A percentile compares a stretch with the other conserved stretches of the same genome.
phyloP scores from a whole-genome alignment of 2,113 vertebrate species.

The Mirza zaza region DNA sequence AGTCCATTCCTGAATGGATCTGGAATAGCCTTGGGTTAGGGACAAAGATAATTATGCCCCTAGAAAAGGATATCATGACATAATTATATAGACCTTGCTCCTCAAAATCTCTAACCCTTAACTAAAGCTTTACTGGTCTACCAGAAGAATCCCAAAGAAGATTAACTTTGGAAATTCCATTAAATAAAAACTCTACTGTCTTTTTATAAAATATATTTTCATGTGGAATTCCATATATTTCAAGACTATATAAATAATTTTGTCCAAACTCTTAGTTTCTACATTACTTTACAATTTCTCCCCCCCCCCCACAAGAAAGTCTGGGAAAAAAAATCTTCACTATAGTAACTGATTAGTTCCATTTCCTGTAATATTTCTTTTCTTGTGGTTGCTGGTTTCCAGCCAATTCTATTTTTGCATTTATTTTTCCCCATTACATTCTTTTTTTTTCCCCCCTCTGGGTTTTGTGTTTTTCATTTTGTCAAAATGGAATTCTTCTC shows the following conservation, averaged over 20 bases:
- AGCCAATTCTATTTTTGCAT: slow-evolving; percentile 84
- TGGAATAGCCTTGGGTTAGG: not conserved
- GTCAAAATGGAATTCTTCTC: slow-evolving; percentile 59
- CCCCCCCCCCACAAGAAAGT: slow-evolving; percentile 40
- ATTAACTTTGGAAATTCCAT: slow-evolving; percentile 6
- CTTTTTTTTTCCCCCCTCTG: slow-evolving; percentile 10
- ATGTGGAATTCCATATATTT: not conserved
- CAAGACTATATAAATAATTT: not conserved
- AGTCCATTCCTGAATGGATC: not conserved
- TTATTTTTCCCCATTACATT: slow-evolving; percentile 57
- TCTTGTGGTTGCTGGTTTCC: slow-evolving; percentile 80
- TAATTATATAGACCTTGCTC: not conserved
- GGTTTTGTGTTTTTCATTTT: slow-evolving; percentile 57
- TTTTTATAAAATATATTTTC: not conserved
- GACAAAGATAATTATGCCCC: not conserved
- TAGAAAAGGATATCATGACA: not conserved
- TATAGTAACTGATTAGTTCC: slow-evolving; percentile 75
- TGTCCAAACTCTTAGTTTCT: slow-evolving; percentile 9
- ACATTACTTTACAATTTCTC: slow-evolving; percentile 19
- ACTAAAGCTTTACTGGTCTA: not conserved
- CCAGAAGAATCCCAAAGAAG: not conserved
- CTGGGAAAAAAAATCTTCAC: slow-evolving; percentile 39
- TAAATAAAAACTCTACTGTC: not conserved
- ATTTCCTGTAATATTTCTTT: slow-evolving; percentile 81
- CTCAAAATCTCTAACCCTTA: not conserved